Evolutionary conservation across 2,888 invertebrate genomes (phyloP), one percentile per base, ranked within the genome.

Genomic region (Gonocerus acuteangulatus): DNA sequence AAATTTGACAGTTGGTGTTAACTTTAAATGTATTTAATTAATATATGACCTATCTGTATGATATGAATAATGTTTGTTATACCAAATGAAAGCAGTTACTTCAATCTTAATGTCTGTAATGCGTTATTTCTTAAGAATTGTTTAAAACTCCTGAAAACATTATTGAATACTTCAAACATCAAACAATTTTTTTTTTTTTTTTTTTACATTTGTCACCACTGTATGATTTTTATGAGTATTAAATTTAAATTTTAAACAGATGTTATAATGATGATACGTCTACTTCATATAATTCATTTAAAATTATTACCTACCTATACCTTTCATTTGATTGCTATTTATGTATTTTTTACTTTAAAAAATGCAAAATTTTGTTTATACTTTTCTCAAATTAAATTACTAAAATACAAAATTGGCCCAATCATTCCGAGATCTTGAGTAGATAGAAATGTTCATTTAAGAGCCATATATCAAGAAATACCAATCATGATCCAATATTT

Each of bases 41-140:
- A 54, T 54, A 54, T 54, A 54, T 54, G 54, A 54, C 54, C 54
- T 54, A 54, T 54, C 39, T 22, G n/a, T 39, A 54, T 54, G 54
- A 54, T 54, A 54, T 54, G 54, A 54, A 54, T 39, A 54, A 23
- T 51, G 19, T 34, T 51, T 27, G 9, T 27, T 27, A 27, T 27
- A 9, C 27, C 27, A 27, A 27, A 27, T 27, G 4, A 27, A 27
- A 6, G 27, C 27, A 27, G 27, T 27, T n/a, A n/a, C n/a, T n/a
- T n/a, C n/a, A n/a, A n/a, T n/a, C n/a, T n/a, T n/a, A n/a, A n/a
- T n/a, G n/a, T n/a, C n/a, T n/a, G n/a, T n/a, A n/a, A n/a, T n/a
- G n/a, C n/a, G n/a, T n/a, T n/a, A n/a, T n/a, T n/a, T n/a, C n/a
- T n/a, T n/a, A 4, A 6, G 27, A 27, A 27, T 6, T 27, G 27